Conservation (phyloP, 2,888 invertebrate genomes). For the Nesidiocoris tenuis region DNA sequence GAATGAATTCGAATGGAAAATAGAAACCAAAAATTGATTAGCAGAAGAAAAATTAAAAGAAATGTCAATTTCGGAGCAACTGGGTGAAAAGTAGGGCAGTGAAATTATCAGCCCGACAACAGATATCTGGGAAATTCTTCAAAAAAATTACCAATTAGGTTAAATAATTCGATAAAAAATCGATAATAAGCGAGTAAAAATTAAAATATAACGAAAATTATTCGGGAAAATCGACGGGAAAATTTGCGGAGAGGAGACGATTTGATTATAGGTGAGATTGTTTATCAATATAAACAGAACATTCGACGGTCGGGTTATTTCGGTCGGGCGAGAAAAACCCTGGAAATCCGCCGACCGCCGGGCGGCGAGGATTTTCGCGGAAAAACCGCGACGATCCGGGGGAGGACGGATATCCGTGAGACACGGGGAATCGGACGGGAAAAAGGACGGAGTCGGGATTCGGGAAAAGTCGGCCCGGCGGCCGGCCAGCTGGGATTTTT, state of each 20-base stretch:
- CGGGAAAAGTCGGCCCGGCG: not conserved
- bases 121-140: no score
- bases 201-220: not conserved
- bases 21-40: no score
- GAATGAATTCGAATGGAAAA: no score
- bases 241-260: not conserved
- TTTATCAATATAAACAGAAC: constrained; percentile 32
- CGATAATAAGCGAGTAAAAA: not conserved
- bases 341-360: no score
- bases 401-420: not conserved
- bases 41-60: no score
- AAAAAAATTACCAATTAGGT: no score
- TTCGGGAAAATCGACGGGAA: constrained; percentile 18
- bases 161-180: not conserved
- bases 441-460: constrained; percentile 17
- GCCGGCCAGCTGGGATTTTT: not conserved
- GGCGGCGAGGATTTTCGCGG: not conserved
- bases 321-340: not conserved
- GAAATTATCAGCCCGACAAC: no score
- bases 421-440: not conserved
- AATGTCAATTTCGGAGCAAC: no score
- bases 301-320: not conserved
- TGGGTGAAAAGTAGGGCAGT: no score
- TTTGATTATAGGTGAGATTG: not conserved
- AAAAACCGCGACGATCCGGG: not conserved